phyloP scores from a whole-genome alignment of 1,140 invertebrate genomes.

The Hyles euphorbiae region DNA sequence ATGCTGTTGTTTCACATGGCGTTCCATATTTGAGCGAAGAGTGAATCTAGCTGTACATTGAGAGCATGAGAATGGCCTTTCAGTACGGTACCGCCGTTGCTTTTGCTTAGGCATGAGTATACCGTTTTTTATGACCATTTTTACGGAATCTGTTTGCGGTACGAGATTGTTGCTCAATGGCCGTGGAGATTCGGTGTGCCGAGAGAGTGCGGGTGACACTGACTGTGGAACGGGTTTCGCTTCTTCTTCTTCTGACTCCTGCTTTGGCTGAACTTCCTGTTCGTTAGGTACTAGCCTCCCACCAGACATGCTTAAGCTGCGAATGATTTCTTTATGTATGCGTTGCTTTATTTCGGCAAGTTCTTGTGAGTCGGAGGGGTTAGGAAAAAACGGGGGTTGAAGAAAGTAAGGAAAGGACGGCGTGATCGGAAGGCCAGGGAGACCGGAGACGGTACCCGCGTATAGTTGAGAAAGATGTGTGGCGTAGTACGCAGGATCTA shows the following conservation, averaged over 20 bases:
- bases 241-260: constrained; percentile 65
- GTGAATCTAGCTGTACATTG: constrained; percentile 93
- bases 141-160: constrained; percentile 80
- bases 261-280: constrained; percentile 55
- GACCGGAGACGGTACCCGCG: constrained; percentile 64
- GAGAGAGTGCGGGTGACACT: constrained; percentile 48
- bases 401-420: constrained; percentile 77
- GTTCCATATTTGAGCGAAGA: constrained; percentile 93
- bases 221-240: constrained; percentile 48
- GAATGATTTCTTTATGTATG: constrained; percentile 80
- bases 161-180: constrained; percentile 45
- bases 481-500: constrained; percentile 77
- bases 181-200: constrained; percentile 56
- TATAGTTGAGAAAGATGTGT: constrained; percentile 76
- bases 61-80: constrained; percentile 91
- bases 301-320: constrained; percentile 80
- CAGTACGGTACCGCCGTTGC: constrained; percentile 92
- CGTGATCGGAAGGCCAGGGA: constrained; percentile 73
- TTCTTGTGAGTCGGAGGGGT: constrained; percentile 76
- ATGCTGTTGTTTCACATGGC: constrained; percentile 95
- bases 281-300: constrained; percentile 79
- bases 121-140: constrained; percentile 93
- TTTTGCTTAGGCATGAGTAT: constrained; percentile 93
- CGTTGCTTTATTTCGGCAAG: constrained; percentile 79
- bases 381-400: constrained; percentile 77